Evolutionary conservation across 2,888 invertebrate species (phyloP).

Genomic region (Drosophila affinis): DNA sequence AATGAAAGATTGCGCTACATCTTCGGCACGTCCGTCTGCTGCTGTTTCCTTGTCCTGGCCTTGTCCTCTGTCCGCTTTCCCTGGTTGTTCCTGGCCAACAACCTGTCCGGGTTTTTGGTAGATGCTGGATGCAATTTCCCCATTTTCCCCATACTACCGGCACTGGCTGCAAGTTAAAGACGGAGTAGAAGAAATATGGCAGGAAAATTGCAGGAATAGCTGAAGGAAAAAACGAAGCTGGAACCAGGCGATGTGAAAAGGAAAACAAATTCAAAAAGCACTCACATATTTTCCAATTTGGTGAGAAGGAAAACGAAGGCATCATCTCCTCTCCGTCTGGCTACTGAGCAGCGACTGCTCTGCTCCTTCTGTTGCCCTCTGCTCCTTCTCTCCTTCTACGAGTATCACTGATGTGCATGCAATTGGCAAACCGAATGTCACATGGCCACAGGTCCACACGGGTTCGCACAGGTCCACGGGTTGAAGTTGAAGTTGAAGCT

Average conservation of each 20-base stretch:
- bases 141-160: conserved; percentile 67
- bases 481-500: conserved; percentile 15
- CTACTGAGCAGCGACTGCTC: conserved; percentile 4
- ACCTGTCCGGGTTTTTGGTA: conserved; percentile 35
- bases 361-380: neutral
- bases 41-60: neutral
- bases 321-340: conserved; percentile 18
- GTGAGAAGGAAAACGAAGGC: conserved; percentile 13
- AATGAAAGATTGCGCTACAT: conserved; percentile 51
- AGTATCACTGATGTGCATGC: conserved; percentile 19
- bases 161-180: conserved; percentile 15
- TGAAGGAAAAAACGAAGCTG: conserved; percentile 3
- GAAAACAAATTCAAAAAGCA: conserved; percentile 51
- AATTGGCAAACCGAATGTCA: conserved; percentile 47
- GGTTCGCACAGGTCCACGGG: neutral
- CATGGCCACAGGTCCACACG: conserved; percentile 10
- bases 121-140: conserved; percentile 67
- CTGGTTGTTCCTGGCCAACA: conserved; percentile 9
- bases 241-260: neutral
- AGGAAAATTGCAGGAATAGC: conserved; percentile 51
- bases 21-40: conserved; percentile 59
- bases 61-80: conserved; percentile 18
- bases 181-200: conserved; percentile 62
- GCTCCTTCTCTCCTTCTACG: conserved; percentile 18
- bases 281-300: conserved; percentile 78